A percentile compares a stretch with the other conserved stretches of the same genome.
Evolutionary conservation across 2,797 vertebrate genomes (phyloP).

Genomic region (Xiphorhynchus erythropygius): DNA sequence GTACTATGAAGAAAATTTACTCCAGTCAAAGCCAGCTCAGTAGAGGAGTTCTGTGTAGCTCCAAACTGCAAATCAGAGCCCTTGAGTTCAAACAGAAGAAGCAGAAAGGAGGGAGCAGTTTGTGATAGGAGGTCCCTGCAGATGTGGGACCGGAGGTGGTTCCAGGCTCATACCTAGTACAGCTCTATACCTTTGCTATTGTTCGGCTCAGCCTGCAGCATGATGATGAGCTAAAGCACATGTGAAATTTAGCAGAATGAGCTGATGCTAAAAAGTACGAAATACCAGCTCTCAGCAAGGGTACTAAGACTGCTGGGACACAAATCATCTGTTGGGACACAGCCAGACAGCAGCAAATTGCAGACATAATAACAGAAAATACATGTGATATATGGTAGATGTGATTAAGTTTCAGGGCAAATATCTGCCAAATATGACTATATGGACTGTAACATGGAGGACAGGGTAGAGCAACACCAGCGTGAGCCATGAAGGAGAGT

Average conservation of each 20-base stretch:
- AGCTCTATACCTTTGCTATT: neutral
- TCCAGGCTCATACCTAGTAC: neutral
- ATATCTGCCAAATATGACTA: neutral
- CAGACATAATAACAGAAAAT: neutral
- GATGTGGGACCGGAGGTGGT: neutral
- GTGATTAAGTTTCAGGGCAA: neutral
- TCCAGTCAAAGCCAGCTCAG: neutral
- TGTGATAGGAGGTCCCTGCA: neutral
- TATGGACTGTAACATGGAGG: neutral
- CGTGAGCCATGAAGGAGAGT: fast-evolving
- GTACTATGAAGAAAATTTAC: neutral
- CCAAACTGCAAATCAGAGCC: neutral
- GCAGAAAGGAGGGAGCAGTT: fast-evolving
- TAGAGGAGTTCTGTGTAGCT: neutral
- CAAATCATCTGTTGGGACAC: neutral
- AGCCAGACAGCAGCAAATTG: conserved; percentile 20
- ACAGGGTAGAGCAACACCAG: neutral
- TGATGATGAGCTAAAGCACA: neutral
- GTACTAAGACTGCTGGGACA: neutral
- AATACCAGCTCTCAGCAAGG: conserved; percentile 3
- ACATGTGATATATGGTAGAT: neutral
- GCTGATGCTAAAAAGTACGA: neutral
- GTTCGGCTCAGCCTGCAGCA: neutral
- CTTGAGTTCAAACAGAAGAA: neutral
- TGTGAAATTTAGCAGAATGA: neutral